Conservation (phyloP, 2,797 vertebrate genomes). For the Enteromius argenteus region DNA sequence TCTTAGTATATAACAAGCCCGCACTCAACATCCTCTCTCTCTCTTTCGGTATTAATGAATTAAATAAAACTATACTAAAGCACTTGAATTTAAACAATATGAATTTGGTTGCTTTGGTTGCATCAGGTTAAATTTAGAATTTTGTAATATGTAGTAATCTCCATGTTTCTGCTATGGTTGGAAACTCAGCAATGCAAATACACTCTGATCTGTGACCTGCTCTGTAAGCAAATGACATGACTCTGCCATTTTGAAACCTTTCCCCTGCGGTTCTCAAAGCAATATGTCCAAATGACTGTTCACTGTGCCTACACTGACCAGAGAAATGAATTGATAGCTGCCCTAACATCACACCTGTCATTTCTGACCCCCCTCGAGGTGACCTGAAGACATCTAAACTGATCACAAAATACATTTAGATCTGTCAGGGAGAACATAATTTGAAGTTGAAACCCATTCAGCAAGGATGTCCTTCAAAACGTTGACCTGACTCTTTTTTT, state of each 20-base stretch:
- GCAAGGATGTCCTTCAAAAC: slow-evolving; percentile 83
- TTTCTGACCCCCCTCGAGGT: background rate
- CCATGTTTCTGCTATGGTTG: background rate
- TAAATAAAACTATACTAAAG: background rate
- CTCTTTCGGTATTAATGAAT: background rate
- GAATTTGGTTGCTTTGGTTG: background rate
- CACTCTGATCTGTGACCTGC: slow-evolving; percentile 15
- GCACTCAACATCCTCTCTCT: background rate
- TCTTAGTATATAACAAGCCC: background rate
- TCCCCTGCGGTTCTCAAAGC: background rate
- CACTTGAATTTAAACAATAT: background rate
- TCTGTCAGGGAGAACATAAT: slow-evolving; percentile 58
- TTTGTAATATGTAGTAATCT: background rate
- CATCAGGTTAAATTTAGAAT: background rate
- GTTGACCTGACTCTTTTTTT: slow-evolving; percentile 71
- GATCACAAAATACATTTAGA: slow-evolving; percentile 20
- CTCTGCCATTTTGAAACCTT: slow-evolving; percentile 3
- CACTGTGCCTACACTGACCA: slow-evolving; percentile 4
- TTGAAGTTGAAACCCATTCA: slow-evolving; percentile 76
- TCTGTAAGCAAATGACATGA: slow-evolving; percentile 37
- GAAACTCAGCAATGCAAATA: slow-evolving; percentile 23
- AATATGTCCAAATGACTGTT: slow-evolving; percentile 39
- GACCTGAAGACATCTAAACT: slow-evolving; percentile 12
- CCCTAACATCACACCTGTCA: slow-evolving; percentile 8
- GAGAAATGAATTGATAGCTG: slow-evolving; percentile 2